A percentile compares a stretch with the other conserved stretches of the same genome.
Conservation (phyloP, 2,113 vertebrate genomes). For the Todiramphus saurophagus region DNA sequence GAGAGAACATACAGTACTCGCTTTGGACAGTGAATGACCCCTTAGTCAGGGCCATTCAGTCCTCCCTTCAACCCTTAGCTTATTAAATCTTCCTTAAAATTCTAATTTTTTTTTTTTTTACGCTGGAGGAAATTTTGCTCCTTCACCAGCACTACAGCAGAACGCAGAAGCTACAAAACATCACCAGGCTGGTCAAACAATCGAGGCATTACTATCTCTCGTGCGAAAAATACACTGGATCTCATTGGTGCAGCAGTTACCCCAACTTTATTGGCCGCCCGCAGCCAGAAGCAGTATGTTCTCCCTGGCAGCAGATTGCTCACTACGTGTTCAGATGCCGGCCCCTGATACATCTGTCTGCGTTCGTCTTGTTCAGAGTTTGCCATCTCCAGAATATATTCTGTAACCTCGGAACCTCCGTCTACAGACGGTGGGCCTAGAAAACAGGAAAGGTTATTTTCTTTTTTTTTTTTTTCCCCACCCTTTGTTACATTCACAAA, state of each 20-base stretch:
- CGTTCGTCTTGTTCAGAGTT: conserved; percentile 31
- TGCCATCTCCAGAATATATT: conserved; percentile 71
- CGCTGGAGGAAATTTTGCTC: neutral
- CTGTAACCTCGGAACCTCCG: conserved; percentile 66
- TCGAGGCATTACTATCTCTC: accelerated
- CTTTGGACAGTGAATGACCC: neutral
- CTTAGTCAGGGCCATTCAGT: neutral
- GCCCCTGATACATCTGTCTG: conserved; percentile 63
- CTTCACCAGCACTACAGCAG: neutral
- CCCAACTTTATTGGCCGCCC: conserved; percentile 73
- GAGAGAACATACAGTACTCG: neutral
- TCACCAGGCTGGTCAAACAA: neutral
- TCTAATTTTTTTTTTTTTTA: neutral
- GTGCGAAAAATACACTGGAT: neutral
- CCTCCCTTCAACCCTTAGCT: neutral
- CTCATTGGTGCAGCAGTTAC: neutral
- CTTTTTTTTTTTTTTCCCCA: too few relatives aligned
- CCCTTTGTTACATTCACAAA: neutral
- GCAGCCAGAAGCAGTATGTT: conserved; percentile 74
- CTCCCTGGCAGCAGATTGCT: conserved; percentile 72
- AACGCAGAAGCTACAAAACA: neutral
- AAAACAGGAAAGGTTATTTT: neutral
- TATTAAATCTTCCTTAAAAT: neutral
- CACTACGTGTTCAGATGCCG: conserved; percentile 56
- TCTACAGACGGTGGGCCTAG: conserved; percentile 64